Evolutionary conservation across 2,888 invertebrate species (phyloP).

Genomic region (Apamea sordens): DNA sequence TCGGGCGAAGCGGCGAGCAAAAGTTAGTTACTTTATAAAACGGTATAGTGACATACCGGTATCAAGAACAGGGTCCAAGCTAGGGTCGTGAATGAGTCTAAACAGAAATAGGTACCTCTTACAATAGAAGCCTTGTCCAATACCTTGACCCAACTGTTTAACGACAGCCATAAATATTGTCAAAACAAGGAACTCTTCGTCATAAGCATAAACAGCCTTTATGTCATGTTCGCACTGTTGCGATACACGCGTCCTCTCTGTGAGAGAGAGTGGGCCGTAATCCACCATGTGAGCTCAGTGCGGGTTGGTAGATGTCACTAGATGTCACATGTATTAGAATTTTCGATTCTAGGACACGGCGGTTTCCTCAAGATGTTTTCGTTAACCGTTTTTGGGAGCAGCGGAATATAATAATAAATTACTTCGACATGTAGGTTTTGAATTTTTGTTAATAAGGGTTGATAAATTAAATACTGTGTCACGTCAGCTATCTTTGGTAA

Average conservation of each 20-base stretch:
- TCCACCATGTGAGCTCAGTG: not conserved
- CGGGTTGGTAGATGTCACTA: not conserved
- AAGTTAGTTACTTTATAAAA: not conserved
- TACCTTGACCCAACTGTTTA: constrained; percentile 5
- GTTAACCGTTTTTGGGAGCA: not conserved
- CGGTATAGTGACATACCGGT: not conserved
- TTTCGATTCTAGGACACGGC: not conserved
- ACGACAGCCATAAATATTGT: constrained; percentile 6
- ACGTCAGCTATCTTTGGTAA: not conserved
- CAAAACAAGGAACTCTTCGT: not conserved
- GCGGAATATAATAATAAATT: too few species aligned
- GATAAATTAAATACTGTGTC: constrained; percentile 11
- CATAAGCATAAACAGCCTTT: not conserved
- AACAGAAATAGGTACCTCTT: not conserved
- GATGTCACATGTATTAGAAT: too few species aligned
- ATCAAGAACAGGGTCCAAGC: not conserved
- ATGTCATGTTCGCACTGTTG: not conserved
- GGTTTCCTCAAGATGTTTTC: not conserved
- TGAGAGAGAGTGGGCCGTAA: not conserved
- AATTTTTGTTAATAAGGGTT: not conserved
- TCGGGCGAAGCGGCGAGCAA: not conserved
- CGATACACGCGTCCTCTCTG: too few species aligned
- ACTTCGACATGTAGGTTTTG: not conserved
- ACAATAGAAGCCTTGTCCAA: constrained; percentile 8
- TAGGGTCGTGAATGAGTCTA: not conserved